Evolutionary conservation across 2,888 invertebrate genomes (phyloP), one percentile per base, ranked within the genome.

Genomic region (Bellardia bayeri): DNA sequence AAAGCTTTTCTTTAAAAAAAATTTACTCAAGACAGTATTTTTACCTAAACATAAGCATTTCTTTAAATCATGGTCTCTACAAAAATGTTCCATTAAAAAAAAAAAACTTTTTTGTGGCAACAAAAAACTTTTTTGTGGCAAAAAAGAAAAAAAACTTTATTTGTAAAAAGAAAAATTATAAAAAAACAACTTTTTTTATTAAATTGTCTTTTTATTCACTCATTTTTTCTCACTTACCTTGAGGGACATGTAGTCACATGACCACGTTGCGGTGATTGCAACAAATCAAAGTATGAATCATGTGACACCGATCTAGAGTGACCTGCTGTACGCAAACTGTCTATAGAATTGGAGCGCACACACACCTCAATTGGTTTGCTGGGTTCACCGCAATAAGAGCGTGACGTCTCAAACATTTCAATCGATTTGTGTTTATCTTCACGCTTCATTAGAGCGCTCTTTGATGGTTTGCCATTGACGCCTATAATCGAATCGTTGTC

Each of bases 271-370:
- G 94, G 93, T 14, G 94, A 94, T 86, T 94, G 94, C 78, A 94
- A 86, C 88, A 93, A 89, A 91, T 98, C 98, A 94, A 98, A 98
- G 94, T 98, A 98, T 0, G 98, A 98, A 93, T 98, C 98, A 93
- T 98, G 98, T 0, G 98, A 98, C 0, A 98, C 97, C 0, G 98
- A 98, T 69, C 96, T 91, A n/a, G 94, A 94, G 64, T 94, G 94
- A 0, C 94, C 94, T 1, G 91, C 91, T 0, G 94, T 94, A 37
- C 94, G 92, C 16, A 94, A 90, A 88, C 94, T 94, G 84, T 94
- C 94, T 66, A 94, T 93, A 7, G 94, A 94, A 89, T 91, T 93
- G 37, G 94, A 94, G 68, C 94, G 92, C 23, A 93, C 92, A 87
- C 94, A 94, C 9, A 93, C 90, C 71, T 94, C 94, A 91, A 93